phyloP scores from a whole-genome alignment of 2,888 invertebrate species.

The Oscheius myriophilus region DNA sequence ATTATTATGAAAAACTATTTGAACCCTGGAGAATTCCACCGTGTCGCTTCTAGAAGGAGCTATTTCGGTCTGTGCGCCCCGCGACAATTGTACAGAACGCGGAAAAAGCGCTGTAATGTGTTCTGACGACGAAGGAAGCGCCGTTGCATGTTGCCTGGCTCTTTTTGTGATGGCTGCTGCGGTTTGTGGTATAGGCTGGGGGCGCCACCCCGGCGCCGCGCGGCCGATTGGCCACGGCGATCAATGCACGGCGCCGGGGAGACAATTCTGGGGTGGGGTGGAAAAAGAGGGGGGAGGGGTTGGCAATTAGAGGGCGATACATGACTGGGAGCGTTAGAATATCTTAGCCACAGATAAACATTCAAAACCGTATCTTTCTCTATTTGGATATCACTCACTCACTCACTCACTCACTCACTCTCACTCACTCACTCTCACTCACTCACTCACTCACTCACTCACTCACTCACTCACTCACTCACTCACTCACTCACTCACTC shows the following conservation, averaged over 20 bases:
- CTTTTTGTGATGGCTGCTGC: no score
- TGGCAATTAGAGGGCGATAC: no score
- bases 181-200: neutral
- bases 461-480: conserved; percentile 2
- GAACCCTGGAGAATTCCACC: no score
- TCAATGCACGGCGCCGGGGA: neutral
- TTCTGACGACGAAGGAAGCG: no score
- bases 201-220: neutral
- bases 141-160: no score
- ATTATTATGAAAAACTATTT: no score
- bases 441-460: conserved; percentile 1
- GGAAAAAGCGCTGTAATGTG: no score
- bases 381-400: neutral
- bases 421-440: neutral
- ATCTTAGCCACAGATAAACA: neutral
- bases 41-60: no score
- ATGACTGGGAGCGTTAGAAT: no score
- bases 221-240: conserved; percentile 2
- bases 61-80: no score
- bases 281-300: no score
- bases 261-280: neutral
- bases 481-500: neutral
- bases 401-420: neutral
- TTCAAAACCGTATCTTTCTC: neutral
- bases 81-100: no score